Percentiles rank a stretch among this genome's conserved stretches.
Conservation (phyloP, 53 echinoderm and acorn worm genomes). For the Holothuria leucospilota region DNA sequence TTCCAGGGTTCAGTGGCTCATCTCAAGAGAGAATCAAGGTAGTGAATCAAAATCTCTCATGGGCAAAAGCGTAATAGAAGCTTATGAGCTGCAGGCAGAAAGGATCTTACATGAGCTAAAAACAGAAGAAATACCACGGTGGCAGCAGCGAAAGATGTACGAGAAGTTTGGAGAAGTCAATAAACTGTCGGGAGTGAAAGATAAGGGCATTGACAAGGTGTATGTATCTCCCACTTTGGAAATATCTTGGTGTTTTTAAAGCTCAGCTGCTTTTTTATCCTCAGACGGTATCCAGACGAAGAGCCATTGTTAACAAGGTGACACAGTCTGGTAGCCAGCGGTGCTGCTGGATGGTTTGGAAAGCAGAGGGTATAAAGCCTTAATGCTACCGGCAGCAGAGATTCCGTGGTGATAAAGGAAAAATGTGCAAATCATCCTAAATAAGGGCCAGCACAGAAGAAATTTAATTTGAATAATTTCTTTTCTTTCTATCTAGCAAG, state of each 20-base stretch:
- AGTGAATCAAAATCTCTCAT: slow-evolving; percentile 3
- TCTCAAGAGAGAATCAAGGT: slow-evolving; percentile 19
- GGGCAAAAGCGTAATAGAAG: slow-evolving; percentile 1
- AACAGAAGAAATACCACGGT: slow-evolving; percentile 33
- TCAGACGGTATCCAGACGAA: neutral
- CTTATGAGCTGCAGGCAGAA: slow-evolving; percentile 28
- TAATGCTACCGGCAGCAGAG: slow-evolving; percentile 31
- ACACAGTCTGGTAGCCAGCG: slow-evolving; percentile 38
- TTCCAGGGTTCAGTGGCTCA: neutral
- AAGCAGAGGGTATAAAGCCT: slow-evolving; percentile 47
- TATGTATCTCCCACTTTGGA: slow-evolving; percentile 29
- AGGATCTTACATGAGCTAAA: slow-evolving; percentile 32
- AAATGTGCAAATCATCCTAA: slow-evolving; percentile 48
- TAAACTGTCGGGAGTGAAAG: slow-evolving; percentile 22
- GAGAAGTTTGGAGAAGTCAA: slow-evolving; percentile 9
- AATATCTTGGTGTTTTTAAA: slow-evolving; percentile 9
- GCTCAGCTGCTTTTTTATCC: slow-evolving; percentile 23
- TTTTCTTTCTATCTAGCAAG: slow-evolving; percentile 40
- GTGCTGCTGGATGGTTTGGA: slow-evolving; percentile 40
- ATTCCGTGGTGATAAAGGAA: slow-evolving; percentile 37
- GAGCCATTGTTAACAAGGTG: slow-evolving; percentile 22
- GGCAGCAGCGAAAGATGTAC: slow-evolving; percentile 25
- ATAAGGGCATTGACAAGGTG: slow-evolving; percentile 41
- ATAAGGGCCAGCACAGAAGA: slow-evolving; percentile 34
- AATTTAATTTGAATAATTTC: slow-evolving; percentile 23